Evolutionary conservation across 2,888 invertebrate genomes (phyloP), one percentile per base, ranked within the genome.

Genomic region (Camponotus fellah): DNA sequence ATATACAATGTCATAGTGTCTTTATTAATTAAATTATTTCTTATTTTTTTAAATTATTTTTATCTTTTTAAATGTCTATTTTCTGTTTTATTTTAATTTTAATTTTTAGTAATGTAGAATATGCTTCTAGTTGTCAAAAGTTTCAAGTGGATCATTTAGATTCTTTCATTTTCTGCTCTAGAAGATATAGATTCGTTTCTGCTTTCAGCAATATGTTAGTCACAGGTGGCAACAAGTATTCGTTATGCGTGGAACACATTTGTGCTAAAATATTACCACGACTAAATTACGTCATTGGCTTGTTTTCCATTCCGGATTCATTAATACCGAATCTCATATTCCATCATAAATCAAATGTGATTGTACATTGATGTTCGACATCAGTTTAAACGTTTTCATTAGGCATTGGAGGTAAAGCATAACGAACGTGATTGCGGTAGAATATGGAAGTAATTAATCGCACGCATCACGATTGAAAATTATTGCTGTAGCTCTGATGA

Each of bases 381-480:
- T 53, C 8, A 5, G 56, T 64, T 80, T 80, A 62, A 69, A 71
- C 12, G 34, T 64, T 83, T 64, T 34, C 81, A 71, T 81, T 34
- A 43, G 14, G 10, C n/a, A 21, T 46, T 40, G 58, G 26, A 72
- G n/a, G 21, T 32, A 53, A 49, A 49, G n/a, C 56, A 56, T 58
- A n/a, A 76, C 40, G 37, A 66, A 32, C 66, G 40, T 66, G 32
- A 58, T 9, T 77, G 43, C 43, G 4, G 10, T 14, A 58, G 40
- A n/a, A 77, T 32, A n/a, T 56, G 53, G n/a, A 43, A 77, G n/a
- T 79, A 77, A 79, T 79, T 79, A 69, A 79, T 69, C 1, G 69
- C 2, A 21, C 32, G 10, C 14, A 58, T 46, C 8, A 26, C 26
- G n/a, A 76, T 66, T 21, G 12, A 69, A 21, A 58, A 58, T 79